Percentiles rank a stretch among this genome's conserved stretches.
phyloP scores from a whole-genome alignment of 2,797 vertebrate species.

The Mus spretus region DNA sequence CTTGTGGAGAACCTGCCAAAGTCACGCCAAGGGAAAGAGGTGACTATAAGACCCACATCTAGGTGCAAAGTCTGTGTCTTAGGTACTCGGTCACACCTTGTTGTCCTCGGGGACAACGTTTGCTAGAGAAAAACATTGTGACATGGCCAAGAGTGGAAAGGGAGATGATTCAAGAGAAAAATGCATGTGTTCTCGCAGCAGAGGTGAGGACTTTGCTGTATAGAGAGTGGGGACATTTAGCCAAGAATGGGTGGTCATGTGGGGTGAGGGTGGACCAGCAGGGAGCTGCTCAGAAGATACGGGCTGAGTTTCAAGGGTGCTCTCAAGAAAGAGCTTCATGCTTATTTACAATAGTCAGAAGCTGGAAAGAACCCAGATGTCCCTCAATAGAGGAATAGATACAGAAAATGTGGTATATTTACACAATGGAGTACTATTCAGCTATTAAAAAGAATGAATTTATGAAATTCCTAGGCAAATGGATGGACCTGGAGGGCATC shows the following conservation, averaged over 20 bases:
- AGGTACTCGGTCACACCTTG: neutral
- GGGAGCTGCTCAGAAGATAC: neutral
- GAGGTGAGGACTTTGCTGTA: neutral
- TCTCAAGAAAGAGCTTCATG: neutral
- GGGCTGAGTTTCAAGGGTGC: neutral
- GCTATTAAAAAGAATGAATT: too few species aligned
- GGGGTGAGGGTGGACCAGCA: neutral
- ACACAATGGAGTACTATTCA: too few species aligned
- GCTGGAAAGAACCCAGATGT: too few species aligned
- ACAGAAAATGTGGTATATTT: too few species aligned
- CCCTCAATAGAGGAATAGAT: too few species aligned
- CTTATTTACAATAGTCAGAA: too few species aligned
- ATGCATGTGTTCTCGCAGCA: neutral
- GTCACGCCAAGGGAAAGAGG: neutral
- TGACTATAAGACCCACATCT: too few species aligned
- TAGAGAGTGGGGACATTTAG: neutral
- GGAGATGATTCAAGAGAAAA: neutral
- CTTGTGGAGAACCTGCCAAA: neutral
- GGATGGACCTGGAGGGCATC: too few species aligned
- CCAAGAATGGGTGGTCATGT: neutral
- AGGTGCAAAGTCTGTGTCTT: neutral
- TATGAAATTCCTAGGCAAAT: too few species aligned
- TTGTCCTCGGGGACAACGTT: neutral
- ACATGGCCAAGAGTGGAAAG: neutral
- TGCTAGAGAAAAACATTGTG: neutral